A percentile compares a stretch with the other conserved stretches of the same genome.
phyloP scores from a whole-genome alignment of 2,888 invertebrate genomes.

The Drosophila kokeensis region DNA sequence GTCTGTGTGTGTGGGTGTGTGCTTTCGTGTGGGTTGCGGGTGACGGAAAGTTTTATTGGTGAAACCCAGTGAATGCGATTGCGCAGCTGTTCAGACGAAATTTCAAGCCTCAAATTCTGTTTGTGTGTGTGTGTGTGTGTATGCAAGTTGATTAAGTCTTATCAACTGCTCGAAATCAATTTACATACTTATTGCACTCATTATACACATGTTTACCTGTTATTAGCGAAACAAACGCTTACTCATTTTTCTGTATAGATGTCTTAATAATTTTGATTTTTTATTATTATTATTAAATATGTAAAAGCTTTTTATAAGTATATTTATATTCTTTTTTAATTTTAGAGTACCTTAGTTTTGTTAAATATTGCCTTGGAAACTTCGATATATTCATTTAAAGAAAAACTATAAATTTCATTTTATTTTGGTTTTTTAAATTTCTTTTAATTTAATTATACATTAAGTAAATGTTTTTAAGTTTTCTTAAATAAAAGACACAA shows the following conservation, averaged over 20 bases:
- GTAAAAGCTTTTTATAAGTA: background rate
- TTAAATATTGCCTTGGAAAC: background rate
- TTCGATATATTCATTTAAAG: background rate
- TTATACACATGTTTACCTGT: background rate
- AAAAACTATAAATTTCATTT: background rate
- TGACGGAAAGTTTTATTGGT: constrained; percentile 4
- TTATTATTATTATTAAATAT: background rate
- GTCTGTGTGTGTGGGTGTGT: constrained; percentile 5
- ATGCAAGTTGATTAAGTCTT: background rate
- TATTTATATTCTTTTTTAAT: too few species aligned
- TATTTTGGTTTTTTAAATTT: constrained; percentile 21
- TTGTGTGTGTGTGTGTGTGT: background rate
- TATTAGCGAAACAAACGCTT: background rate
- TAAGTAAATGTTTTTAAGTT: constrained; percentile 43
- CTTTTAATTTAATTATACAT: constrained; percentile 43
- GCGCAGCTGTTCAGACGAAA: constrained; percentile 21
- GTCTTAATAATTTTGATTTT: background rate
- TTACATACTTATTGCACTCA: background rate
- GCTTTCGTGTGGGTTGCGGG: constrained; percentile 9
- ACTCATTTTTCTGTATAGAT: background rate
- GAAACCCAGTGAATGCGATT: constrained; percentile 51
- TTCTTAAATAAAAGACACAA: constrained; percentile 56
- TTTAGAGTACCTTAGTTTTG: too few species aligned
- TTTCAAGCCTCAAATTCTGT: background rate
- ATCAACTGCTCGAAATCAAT: background rate